Conservation (phyloP, 53 echinoderm and acorn worm genomes). For the Hippasteria phrygiana region DNA sequence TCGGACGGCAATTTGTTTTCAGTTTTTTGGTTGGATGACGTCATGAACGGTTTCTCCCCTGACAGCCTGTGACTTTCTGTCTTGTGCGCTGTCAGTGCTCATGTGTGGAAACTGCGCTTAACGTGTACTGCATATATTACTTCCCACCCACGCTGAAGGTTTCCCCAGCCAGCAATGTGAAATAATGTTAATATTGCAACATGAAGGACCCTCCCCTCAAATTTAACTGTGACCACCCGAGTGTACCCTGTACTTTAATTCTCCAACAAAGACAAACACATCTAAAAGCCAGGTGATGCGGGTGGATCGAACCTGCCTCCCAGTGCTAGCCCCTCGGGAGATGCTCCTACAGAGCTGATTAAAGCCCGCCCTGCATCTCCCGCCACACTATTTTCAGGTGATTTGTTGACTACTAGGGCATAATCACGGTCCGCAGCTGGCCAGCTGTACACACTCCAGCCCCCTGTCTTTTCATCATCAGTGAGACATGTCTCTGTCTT, state of each 20-base stretch:
- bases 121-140: no score
- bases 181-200: conserved; percentile 6
- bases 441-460: conserved; percentile 66
- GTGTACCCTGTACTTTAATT: conserved; percentile 23
- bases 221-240: conserved; percentile 13
- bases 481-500: conserved; percentile 46
- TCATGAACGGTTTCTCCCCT: no score
- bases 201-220: conserved; percentile 51
- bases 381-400: conserved; percentile 68
- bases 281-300: conserved; percentile 66
- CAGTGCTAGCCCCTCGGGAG: conserved; percentile 40
- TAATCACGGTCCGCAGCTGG: conserved; percentile 71
- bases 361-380: conserved; percentile 40
- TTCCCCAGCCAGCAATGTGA: no score
- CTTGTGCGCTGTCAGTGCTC: no score
- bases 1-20: no score
- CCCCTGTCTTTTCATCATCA: conserved; percentile 68
- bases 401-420: conserved; percentile 74
- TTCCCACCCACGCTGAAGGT: no score
- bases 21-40: no score
- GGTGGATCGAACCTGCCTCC: conserved; percentile 63
- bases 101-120: no score
- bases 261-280: conserved; percentile 63
- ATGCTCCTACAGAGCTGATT: conserved; percentile 29
- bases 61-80: no score